Evolutionary conservation across 2,888 invertebrate genomes (phyloP), one percentile per base, ranked within the genome.

Genomic region (Stegana nigrithorax): DNA sequence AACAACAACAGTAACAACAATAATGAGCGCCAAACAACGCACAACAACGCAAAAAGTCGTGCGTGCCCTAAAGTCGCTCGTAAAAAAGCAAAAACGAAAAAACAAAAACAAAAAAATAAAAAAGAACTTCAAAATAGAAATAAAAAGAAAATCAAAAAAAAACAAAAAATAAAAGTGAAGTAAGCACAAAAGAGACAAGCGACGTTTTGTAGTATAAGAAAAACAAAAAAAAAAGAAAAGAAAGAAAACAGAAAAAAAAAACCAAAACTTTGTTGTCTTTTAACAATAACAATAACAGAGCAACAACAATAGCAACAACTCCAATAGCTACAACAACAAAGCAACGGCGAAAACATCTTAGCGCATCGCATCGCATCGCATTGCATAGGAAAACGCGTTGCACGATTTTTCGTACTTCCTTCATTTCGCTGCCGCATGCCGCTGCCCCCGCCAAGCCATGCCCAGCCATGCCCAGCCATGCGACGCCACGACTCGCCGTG

Each of bases 31-130:
- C n/a, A n/a, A 47, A 47, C 21, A 47, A 47, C 47, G 47, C 73
- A 77, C 78, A 78, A 73, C 72, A 60, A 29, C 42, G 55, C 47
- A 58, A 58, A 58, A 77, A 79, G 47, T 77, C 76, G 76, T 77
- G 76, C 76, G 76, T 79, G 79, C 79, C 77, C 76, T 75, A 73
- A 77, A 79, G 76, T 77, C 75, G 77, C 78, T 78, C 78, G 74
- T 75, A 75, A 75, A 75, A 78, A 45, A 12, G 42, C 6, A 6
- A 42, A 6, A n/a, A 19, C 10, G 36, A 23, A 21, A 17, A 14
- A 36, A 19, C 21, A 23, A 78, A 73, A 70, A 69, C 56, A 67
- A 73, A 75, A 76, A 74, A 65, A 72, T 66, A 62, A 65, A 65
- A 56, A 62, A 10, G n/a, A 47, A 32, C 32, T n/a, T 32, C 32